phyloP scores from a whole-genome alignment of 2,113 vertebrate species.

The Galeopterus variegatus region DNA sequence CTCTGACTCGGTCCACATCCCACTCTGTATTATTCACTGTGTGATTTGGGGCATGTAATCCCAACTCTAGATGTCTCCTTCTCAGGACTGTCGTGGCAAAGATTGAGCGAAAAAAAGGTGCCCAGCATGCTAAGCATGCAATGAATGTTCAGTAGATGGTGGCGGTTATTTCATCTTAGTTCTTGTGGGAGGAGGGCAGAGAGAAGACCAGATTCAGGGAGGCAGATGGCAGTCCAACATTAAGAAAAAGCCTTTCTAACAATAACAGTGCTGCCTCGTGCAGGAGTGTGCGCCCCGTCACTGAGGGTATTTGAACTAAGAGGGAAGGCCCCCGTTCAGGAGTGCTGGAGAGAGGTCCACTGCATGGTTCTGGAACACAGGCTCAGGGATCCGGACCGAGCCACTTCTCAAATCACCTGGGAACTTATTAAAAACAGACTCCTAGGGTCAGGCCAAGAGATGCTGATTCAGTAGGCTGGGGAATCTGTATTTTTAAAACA shows the following conservation, averaged over 20 bases:
- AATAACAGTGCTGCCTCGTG: accelerated
- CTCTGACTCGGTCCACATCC: accelerated
- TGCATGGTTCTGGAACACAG: background rate
- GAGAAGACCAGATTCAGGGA: background rate
- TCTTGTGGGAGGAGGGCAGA: background rate
- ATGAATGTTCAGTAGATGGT: accelerated
- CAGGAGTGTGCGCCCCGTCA: background rate
- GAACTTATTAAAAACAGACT: background rate
- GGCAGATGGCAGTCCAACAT: background rate
- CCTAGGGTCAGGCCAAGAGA: background rate
- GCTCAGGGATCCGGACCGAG: background rate
- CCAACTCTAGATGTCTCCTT: background rate
- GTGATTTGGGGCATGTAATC: background rate
- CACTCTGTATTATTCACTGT: accelerated
- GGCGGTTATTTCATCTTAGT: background rate
- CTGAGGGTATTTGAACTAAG: background rate
- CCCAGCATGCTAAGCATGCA: accelerated
- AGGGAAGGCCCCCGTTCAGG: background rate
- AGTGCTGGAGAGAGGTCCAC: background rate
- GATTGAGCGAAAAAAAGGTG: background rate
- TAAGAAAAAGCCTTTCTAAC: background rate
- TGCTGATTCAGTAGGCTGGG: background rate
- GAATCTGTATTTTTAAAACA: background rate
- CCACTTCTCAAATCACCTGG: too few species aligned
- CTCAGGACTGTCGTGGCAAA: background rate